Evolutionary conservation across 2,888 invertebrate species (phyloP), one percentile per base, ranked within the genome.

Genomic region (Caenorhabditis macrosperma): DNA sequence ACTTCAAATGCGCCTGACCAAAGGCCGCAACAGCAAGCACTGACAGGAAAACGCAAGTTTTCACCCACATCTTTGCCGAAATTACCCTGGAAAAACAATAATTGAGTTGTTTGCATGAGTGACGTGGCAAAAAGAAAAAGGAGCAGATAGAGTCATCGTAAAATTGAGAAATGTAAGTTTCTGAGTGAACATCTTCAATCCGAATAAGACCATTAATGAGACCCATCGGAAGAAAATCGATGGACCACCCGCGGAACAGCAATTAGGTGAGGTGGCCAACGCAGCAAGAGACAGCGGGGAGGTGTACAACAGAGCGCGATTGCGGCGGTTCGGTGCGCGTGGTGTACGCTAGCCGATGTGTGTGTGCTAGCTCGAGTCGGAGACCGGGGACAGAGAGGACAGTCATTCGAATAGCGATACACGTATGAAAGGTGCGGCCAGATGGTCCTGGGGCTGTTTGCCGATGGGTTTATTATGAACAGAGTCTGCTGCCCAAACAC

Each of bases 1-100:
- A 90, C 67, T 90, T 90, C 63, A 85, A 55, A 78, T 90, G 89
- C 6, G 86, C 85, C 22, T 77, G 77, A n/a, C 63, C 69, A 24
- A 54, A 50, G 26, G 68, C 63, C 38, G 41, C 55, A 4, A 60
- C 50, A 2, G 50, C 77, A 48, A 67, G n/a, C 24, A 75, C 15
- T 9, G 61, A 54, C 41, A 78, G 26, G 2, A 60, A 10, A 44
- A 78, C 67, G 52, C 35, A 33, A 12, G 55, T 57, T 57, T 64
- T 79, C 33, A 63, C 35, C 68, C 35, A 68, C 74, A 79, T 78
- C 2, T 38, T 38, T 38, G 59, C 17, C 33, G 44, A 52, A 50
- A 67, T 61, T 67, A 67, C 67, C 76, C 61, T 67, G 60, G 17
- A 61, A 68, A 46, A 55, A 50, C 15, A 57, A 38, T 28, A 54